These are phyloP conservation scores for Dinomys branickii DNA, from an alignment of 2,113 vertebrate species.

Conservation along the genomic window DNA sequence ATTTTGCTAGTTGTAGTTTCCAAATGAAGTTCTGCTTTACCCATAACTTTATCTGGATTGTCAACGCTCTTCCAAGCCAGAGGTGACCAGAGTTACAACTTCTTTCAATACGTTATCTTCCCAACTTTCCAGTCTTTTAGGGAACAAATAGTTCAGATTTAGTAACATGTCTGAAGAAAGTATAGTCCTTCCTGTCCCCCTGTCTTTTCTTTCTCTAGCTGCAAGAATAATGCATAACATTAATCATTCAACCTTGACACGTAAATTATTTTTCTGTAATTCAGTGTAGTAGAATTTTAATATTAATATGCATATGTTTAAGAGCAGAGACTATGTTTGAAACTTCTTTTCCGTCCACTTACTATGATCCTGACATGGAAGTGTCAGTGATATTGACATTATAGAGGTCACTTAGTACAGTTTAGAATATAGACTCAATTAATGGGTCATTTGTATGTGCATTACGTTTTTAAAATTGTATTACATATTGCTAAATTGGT, in stretches of 20 bases:
- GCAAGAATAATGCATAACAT: neutral
- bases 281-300: neutral
- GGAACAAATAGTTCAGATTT: neutral
- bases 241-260: slow-evolving; percentile 3
- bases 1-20: neutral
- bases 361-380: neutral
- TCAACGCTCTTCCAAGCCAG: neutral
- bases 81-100: neutral
- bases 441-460: neutral
- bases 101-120: neutral
- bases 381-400: neutral
- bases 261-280: neutral
- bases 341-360: neutral
- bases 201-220: neutral
- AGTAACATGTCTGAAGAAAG: neutral
- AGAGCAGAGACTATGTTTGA: neutral
- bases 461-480: neutral
- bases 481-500: neutral
- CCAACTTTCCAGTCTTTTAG: neutral
- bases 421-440: neutral
- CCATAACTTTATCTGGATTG: neutral
- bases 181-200: neutral
- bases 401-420: neutral
- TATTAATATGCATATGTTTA: neutral
- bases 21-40: neutral